Conservation (phyloP, 2,797 vertebrate species). For the Coilia nasus region DNA sequence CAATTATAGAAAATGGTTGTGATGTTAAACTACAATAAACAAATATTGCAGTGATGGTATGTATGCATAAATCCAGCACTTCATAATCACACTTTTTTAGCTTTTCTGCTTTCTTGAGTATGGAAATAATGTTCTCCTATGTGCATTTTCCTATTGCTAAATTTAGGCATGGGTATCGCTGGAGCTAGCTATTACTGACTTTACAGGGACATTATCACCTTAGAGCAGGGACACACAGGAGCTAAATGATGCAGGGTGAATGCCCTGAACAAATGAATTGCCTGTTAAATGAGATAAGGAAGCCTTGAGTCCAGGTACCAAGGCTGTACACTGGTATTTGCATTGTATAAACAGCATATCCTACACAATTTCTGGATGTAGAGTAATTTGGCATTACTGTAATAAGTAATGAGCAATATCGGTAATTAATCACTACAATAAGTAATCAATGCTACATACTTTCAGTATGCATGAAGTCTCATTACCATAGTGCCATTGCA, state of each 20-base stretch:
- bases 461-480: not conserved
- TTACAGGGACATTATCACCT: slow-evolving; percentile 20
- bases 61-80: no score
- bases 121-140: not conserved
- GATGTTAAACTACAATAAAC: no score
- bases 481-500: not conserved
- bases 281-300: not conserved
- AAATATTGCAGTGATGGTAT: no score
- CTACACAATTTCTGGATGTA: not conserved
- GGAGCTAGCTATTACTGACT: not conserved
- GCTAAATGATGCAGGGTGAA: not conserved
- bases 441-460: not conserved
- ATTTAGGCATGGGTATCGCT: not conserved
- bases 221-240: not conserved
- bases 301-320: not conserved
- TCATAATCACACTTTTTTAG: not conserved
- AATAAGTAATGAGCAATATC: not conserved
- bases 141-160: not conserved
- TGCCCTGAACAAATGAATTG: not conserved
- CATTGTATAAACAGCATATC: not conserved
- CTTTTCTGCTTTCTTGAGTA: not conserved
- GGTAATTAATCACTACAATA: not conserved
- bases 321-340: not conserved
- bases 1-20: no score
- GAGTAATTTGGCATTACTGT: not conserved